Evolutionary conservation across 2,113 vertebrate species (phyloP), one percentile per base, ranked within the genome.

Genomic region (Charadrius vociferus): DNA sequence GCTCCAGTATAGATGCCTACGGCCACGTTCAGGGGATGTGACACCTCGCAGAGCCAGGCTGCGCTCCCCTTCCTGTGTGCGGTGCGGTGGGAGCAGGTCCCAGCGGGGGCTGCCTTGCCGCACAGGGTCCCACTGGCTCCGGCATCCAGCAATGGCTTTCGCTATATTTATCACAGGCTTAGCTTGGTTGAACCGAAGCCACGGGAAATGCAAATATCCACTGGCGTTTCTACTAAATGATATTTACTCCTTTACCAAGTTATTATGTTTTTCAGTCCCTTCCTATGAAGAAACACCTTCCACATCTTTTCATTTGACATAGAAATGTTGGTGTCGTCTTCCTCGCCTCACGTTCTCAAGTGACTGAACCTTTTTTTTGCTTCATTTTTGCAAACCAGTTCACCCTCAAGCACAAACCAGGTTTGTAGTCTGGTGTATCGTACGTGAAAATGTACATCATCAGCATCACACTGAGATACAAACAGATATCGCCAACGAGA

Each of bases 381-480:
- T 56, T 43, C 37, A 26, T 71, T 92, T 95, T 67, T 84, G 41
- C 73, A 68, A 84, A 84, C 29, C n/a, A 34, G 6, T 65, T 53
- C 83, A 45, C 61, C 20, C 27, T 34, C 27, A 84, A 14, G 77
- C 27, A 53, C 68, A 86, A 63, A 26, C 11, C 34, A 49, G 58
- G 61, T 70, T 86, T 86, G 39, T 36, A 70, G 27, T 30, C 61
- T 77, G 72, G 45, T 66, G 92, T 86, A 43, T 63, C 1, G 0
- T n/a, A 73, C 1, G 8, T 32, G 58, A 23, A 78, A 89, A 87
- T 27, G 36, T 72, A 81, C 59, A 66, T 27, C 84, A 71, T 70
- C 89, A 79, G 70, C 73, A 84, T 58, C 92, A 72, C 86, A 20
- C 59, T 63, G 94, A 89, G 52, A 79, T 61, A 19, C 43, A 82